phyloP scores from a whole-genome alignment of 2,113 vertebrate species.

The Proteles cristata region DNA sequence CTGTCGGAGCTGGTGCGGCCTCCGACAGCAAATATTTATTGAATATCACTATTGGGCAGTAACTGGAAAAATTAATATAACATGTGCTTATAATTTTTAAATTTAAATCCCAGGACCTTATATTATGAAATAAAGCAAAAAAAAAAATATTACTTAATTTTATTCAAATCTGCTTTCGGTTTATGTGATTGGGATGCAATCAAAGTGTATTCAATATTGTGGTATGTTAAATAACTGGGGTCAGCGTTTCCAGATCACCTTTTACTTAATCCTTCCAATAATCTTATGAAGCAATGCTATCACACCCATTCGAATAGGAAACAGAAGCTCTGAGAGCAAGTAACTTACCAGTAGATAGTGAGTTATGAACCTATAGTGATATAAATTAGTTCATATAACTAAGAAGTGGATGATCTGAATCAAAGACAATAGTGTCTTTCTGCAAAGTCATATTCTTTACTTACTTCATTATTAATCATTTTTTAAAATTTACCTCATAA shows the following conservation, averaged over 20 bases:
- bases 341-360: not conserved
- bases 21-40: not conserved
- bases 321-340: not conserved
- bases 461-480: not conserved
- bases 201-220: not conserved
- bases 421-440: not conserved
- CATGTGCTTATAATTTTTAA: not conserved
- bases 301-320: not conserved
- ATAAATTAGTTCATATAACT: not conserved
- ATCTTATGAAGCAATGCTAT: not conserved
- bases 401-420: not conserved
- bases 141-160: not conserved
- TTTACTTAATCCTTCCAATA: not conserved
- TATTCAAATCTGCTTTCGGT: not conserved
- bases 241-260: not conserved
- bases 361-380: not conserved
- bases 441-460: not conserved
- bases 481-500: not conserved
- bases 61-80: not conserved
- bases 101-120: not conserved
- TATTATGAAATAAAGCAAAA: not conserved
- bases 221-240: not conserved
- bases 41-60: not conserved
- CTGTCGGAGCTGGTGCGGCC: no score
- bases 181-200: not conserved